Conservation (phyloP, 1,140 invertebrate species). For the Zaprionus ornatus region DNA sequence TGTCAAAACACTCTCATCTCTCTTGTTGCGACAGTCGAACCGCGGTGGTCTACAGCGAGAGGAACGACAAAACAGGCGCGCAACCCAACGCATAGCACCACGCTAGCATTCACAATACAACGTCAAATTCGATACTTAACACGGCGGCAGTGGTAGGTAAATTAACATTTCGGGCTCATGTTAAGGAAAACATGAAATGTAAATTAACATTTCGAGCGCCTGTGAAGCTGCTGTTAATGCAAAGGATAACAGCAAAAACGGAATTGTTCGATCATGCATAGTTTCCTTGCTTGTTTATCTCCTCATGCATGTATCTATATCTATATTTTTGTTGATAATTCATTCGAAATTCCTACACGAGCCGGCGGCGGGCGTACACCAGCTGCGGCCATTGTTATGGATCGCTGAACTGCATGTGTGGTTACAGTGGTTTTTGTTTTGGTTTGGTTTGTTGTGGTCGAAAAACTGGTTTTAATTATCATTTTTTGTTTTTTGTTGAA, state of each 20-base stretch:
- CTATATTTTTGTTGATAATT: conserved; percentile 6
- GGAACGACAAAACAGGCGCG: not conserved
- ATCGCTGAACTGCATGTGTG: conserved; percentile 60
- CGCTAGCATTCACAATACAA: not conserved
- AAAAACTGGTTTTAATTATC: conserved; percentile 73
- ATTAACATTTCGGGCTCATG: not conserved
- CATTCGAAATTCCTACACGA: conserved; percentile 19
- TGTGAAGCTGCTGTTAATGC: not conserved
- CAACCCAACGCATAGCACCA: conserved; percentile 32
- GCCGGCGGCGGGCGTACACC: conserved; percentile 25
- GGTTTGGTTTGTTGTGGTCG: conserved; percentile 52
- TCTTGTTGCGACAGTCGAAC: conserved; percentile 32
- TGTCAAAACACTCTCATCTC: too few species aligned
- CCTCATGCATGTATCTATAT: not conserved
- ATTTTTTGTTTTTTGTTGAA: conserved; percentile 49
- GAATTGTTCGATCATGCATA: not conserved
- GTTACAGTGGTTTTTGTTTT: conserved; percentile 51
- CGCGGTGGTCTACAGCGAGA: not conserved
- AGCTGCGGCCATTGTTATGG: conserved; percentile 50
- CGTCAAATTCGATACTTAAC: not conserved
- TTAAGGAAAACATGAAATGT: not conserved
- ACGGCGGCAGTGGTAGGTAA: not conserved
- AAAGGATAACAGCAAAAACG: not conserved
- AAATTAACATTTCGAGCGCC: not conserved
- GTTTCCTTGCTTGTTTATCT: not conserved